Evolutionary conservation across 2,888 invertebrate species (phyloP), one percentile per base, ranked within the genome.

Genomic region (Xestobium rufovillosum): DNA sequence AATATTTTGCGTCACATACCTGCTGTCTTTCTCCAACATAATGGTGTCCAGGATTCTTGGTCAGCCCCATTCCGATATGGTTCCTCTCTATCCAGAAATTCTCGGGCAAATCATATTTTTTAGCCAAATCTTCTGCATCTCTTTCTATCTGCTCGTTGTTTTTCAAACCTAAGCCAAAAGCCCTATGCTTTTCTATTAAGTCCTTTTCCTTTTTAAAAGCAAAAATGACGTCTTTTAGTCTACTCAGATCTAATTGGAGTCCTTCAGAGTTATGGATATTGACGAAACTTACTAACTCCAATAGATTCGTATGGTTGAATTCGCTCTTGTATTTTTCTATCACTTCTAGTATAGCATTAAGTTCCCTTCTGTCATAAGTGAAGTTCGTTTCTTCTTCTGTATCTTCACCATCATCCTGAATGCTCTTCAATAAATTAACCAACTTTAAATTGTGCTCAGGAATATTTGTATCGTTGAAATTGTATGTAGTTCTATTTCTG

Each of bases 1-100:
- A n/a, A n/a, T n/a, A n/a, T n/a, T n/a, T n/a, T n/a, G n/a, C n/a
- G n/a, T n/a, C 31, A 16, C 58, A 56, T 10, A 60, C 48, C 11
- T 54, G 56, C 38, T 65, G 61, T 36, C 63, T 61, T 39, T 69
- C 68, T 2, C 63, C 64, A 3, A 63, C 50, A 46, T 62, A 59
- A 45, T 68, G 61, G 28, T 59, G 50, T 14, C 53, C 52, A 15
- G 51, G 39, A 43, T n/a, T n/a, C 37, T 13, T 36, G 39, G 9
- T 39, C 38, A 16, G 37, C 39, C 8, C 31, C 25, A 19, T 38
- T 27, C 12, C 29, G 14, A 12, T 39, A 35, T 39, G 50, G 36
- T 33, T 47, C 34, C 37, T 34, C 14, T 38, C 39, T 9, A 47
- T 48, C 4, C 44, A 2, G 39, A 28, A n/a, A 27, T 10, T 14